These are phyloP conservation scores for Plumapathes pennacea DNA, from an alignment of 92 coral and sea anemone genomes.

Conservation along the genomic window DNA sequence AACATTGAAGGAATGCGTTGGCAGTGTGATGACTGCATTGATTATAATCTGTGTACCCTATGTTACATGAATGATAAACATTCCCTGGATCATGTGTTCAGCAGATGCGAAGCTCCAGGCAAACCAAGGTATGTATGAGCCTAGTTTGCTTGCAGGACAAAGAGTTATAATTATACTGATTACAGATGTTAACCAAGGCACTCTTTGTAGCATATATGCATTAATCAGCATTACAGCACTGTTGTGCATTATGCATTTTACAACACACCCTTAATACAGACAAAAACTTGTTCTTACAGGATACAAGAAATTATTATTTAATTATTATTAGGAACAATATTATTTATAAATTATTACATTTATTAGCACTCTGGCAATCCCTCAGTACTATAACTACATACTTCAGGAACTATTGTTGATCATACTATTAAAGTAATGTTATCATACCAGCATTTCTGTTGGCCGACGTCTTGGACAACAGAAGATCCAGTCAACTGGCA, in stretches of 20 bases:
- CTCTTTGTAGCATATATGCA: background rate
- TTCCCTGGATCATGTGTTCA: slow-evolving; percentile 57
- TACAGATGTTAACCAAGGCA: background rate
- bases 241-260: too few species aligned
- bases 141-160: too few species aligned
- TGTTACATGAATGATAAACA: slow-evolving; percentile 76
- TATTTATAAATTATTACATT: too few species aligned
- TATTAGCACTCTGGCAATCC: too few species aligned
- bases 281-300: too few species aligned
- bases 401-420: too few species aligned
- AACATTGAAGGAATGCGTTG: slow-evolving; percentile 74
- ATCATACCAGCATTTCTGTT: slow-evolving; percentile 43
- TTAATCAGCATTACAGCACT: too few species aligned
- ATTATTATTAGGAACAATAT: too few species aligned
- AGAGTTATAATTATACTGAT: background rate
- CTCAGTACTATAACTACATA: too few species aligned
- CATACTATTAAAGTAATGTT: too few species aligned
- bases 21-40: slow-evolving; percentile 66
- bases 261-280: too few species aligned
- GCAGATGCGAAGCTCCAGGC: slow-evolving; percentile 62
- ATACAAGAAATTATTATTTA: too few species aligned
- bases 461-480: slow-evolving; percentile 62
- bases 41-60: slow-evolving; percentile 49
- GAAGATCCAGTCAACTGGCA: slow-evolving; percentile 53
- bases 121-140: slow-evolving; percentile 60